Conservation (phyloP, 2,888 invertebrate species). For the Torymus auratus region DNA sequence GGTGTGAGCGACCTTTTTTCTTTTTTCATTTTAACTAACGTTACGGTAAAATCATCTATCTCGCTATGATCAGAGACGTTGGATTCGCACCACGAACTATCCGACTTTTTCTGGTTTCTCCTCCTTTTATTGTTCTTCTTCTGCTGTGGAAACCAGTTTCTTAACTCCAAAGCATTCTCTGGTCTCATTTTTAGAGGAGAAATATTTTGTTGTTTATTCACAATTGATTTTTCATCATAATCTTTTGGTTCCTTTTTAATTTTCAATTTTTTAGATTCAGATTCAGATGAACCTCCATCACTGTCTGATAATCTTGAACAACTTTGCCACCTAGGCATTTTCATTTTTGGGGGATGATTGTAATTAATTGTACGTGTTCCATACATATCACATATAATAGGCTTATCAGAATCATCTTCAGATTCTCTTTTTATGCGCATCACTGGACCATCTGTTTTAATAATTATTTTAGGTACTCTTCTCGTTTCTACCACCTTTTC, state of each 20-base stretch:
- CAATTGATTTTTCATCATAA: neutral
- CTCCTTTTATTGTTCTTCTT: neutral
- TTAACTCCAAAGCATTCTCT: constrained; percentile 20
- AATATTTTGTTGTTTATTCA: neutral
- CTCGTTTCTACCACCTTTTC: neutral
- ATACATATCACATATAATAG: constrained; percentile 63
- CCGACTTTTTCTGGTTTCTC: constrained; percentile 22
- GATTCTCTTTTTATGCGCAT: neutral
- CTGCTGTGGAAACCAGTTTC: constrained; percentile 44
- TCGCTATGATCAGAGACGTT: constrained; percentile 24
- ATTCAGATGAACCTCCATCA: neutral
- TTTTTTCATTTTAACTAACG: constrained; percentile 11
- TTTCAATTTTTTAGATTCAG: neutral
- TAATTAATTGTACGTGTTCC: constrained; percentile 66
- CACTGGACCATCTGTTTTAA: neutral
- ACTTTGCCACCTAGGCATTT: constrained; percentile 20
- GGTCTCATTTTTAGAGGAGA: neutral
- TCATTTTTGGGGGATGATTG: constrained; percentile 48
- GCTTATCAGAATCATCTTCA: constrained; percentile 1
- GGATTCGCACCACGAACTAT: constrained; percentile 29
- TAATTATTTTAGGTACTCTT: neutral
- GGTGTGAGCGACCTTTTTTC: constrained; percentile 9
- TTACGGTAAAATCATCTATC: constrained; percentile 2
- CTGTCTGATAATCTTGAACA: constrained; percentile 33
- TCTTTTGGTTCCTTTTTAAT: neutral